Conservation (phyloP, 2,797 vertebrate species). For the Helicolenus hilgendorfi region DNA sequence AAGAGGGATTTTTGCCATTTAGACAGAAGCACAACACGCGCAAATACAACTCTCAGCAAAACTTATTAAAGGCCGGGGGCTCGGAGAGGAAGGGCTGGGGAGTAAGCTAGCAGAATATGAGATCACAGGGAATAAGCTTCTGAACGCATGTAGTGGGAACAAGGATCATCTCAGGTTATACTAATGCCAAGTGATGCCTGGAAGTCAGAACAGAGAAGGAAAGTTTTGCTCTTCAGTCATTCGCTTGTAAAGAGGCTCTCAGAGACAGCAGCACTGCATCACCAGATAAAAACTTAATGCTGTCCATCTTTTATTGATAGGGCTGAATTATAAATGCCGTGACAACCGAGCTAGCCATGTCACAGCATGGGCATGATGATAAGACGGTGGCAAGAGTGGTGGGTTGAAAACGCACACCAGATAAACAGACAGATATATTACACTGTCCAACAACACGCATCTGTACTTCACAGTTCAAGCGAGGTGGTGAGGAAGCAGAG, state of each 20-base stretch:
- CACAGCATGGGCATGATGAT: conserved; percentile 68
- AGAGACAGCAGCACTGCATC: conserved; percentile 75
- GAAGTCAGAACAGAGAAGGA: conserved; percentile 71
- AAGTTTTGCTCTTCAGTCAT: conserved; percentile 78
- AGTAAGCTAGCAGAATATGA: conserved; percentile 73
- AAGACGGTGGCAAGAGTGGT: conserved; percentile 47
- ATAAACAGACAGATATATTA: conserved; percentile 56
- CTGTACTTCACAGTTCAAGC: conserved; percentile 52
- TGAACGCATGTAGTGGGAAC: conserved; percentile 75
- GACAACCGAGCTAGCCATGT: conserved; percentile 78
- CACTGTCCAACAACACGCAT: conserved; percentile 54
- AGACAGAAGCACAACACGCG: conserved; percentile 78
- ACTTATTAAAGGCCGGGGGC: conserved; percentile 75
- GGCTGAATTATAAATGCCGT: conserved; percentile 84
- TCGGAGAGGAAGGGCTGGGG: conserved; percentile 35
- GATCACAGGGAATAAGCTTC: conserved; percentile 78
- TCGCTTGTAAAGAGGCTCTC: conserved; percentile 75
- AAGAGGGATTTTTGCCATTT: conserved; percentile 68
- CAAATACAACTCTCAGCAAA: conserved; percentile 82
- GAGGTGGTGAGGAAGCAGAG: conserved; percentile 20
- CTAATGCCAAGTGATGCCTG: conserved; percentile 80
- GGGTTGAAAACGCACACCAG: conserved; percentile 59
- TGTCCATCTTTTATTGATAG: conserved; percentile 83
- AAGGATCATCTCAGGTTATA: conserved; percentile 78
- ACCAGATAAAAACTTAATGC: conserved; percentile 86